Conservation (phyloP, 2,888 invertebrate genomes). For the Dynastes tityus region DNA sequence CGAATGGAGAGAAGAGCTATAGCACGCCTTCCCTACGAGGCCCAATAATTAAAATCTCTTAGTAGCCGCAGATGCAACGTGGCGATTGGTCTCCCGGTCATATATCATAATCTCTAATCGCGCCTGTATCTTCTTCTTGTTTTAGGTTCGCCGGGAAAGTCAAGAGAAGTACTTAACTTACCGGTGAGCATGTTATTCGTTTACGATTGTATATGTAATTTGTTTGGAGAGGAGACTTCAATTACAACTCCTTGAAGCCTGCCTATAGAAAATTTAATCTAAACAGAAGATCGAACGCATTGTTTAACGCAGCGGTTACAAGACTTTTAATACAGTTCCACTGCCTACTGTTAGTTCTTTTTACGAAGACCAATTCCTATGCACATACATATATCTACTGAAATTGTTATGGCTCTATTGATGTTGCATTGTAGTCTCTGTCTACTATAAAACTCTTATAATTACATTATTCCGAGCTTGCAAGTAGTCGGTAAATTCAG, state of each 20-base stretch:
- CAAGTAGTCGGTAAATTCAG: too few species aligned
- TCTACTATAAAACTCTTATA: too few species aligned
- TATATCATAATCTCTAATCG: slow-evolving; percentile 57
- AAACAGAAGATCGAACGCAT: slow-evolving; percentile 9
- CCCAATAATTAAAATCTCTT: slow-evolving; percentile 57
- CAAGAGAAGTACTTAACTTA: slow-evolving; percentile 54
- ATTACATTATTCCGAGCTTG: too few species aligned
- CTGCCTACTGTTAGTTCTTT: slow-evolving; percentile 34
- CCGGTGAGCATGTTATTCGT: not conserved
- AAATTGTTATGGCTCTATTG: too few species aligned
- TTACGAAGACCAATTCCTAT: too few species aligned
- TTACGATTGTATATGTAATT: slow-evolving; percentile 51
- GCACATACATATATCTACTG: too few species aligned
- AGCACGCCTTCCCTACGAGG: slow-evolving; percentile 53
- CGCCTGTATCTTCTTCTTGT: slow-evolving; percentile 28
- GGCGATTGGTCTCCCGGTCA: slow-evolving; percentile 53
- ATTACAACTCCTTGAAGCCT: slow-evolving; percentile 54
- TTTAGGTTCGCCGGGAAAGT: slow-evolving; percentile 29
- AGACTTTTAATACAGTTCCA: slow-evolving; percentile 44
- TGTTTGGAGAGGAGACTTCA: slow-evolving; percentile 55
- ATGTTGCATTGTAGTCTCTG: too few species aligned
- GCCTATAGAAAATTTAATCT: slow-evolving; percentile 52
- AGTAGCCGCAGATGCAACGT: slow-evolving; percentile 56
- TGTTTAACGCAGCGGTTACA: slow-evolving; percentile 40
- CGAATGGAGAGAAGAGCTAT: slow-evolving; percentile 43